phyloP scores from a whole-genome alignment of 2,113 vertebrate genomes.

The Corythoichthys intestinalis region DNA sequence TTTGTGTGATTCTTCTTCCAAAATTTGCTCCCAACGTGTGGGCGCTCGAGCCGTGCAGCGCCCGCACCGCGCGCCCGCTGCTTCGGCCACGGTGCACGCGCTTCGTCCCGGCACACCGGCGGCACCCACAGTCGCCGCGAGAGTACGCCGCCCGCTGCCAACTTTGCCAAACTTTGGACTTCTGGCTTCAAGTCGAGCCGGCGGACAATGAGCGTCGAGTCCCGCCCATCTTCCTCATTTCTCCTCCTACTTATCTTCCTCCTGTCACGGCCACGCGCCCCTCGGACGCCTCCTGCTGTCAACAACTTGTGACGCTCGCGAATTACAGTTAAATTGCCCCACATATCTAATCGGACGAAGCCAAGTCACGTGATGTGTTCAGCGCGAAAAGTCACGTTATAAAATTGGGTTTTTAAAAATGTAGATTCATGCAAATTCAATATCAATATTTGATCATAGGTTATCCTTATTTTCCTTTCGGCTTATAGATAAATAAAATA shows the following conservation, averaged over 20 bases:
- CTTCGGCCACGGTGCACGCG: neutral
- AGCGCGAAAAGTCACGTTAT: too few species aligned
- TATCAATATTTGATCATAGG: too few species aligned
- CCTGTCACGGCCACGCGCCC: constrained; percentile 13
- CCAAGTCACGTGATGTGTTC: neutral
- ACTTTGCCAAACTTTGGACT: constrained; percentile 41
- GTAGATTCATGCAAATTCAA: too few species aligned
- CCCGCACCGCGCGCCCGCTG: neutral
- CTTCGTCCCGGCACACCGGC: constrained; percentile 10
- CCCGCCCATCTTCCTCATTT: constrained; percentile 21
- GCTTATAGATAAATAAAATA: too few species aligned
- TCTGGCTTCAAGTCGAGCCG: constrained; percentile 10
- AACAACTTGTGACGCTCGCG: neutral
- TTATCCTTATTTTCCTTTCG: too few species aligned
- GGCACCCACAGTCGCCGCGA: neutral
- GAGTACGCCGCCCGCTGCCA: constrained; percentile 9
- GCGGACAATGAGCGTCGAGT: constrained; percentile 18
- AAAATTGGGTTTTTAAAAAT: too few species aligned
- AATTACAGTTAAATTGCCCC: too few species aligned
- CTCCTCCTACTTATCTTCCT: constrained; percentile 1
- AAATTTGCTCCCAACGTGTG: neutral
- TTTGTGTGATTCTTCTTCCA: neutral
- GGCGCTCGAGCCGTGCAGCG: neutral
- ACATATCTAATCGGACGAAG: too few species aligned
- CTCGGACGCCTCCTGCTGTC: constrained; percentile 66